Evolutionary conservation across 2,113 vertebrate species (phyloP).

Genomic region (Grantiella picta): DNA sequence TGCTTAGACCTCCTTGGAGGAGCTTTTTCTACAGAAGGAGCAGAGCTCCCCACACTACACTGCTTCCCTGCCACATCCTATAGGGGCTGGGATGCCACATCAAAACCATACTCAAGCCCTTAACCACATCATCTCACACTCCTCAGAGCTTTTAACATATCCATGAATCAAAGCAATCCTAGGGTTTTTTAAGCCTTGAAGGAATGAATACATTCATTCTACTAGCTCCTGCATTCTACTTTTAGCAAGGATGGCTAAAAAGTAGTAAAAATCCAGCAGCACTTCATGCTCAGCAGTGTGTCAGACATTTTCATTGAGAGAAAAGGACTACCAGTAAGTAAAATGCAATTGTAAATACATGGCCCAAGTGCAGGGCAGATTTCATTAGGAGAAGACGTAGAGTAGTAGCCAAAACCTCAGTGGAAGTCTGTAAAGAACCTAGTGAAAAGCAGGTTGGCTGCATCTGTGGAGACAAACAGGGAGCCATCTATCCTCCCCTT

Average conservation of each 20-base stretch:
- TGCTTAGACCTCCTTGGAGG: background rate
- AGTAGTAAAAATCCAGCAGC: background rate
- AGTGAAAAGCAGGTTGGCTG: background rate
- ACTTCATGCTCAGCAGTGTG: background rate
- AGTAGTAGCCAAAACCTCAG: background rate
- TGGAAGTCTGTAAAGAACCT: background rate
- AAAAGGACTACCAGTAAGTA: background rate
- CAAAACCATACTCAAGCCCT: background rate
- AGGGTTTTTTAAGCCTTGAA: background rate
- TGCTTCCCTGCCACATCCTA: background rate
- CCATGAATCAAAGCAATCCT: background rate
- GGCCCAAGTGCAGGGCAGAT: background rate
- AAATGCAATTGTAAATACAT: background rate
- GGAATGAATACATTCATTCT: background rate
- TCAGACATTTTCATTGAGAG: background rate
- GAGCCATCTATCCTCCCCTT: background rate
- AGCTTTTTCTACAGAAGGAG: background rate
- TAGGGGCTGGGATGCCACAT: background rate
- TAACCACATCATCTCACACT: background rate
- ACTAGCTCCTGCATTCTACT: background rate
- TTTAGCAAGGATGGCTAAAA: background rate
- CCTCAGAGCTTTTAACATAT: background rate
- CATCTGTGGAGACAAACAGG: background rate
- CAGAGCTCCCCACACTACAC: rapidly evolving
- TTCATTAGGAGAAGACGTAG: background rate